Conservation (phyloP, 2,113 vertebrate species). For the Bucco capensis region DNA sequence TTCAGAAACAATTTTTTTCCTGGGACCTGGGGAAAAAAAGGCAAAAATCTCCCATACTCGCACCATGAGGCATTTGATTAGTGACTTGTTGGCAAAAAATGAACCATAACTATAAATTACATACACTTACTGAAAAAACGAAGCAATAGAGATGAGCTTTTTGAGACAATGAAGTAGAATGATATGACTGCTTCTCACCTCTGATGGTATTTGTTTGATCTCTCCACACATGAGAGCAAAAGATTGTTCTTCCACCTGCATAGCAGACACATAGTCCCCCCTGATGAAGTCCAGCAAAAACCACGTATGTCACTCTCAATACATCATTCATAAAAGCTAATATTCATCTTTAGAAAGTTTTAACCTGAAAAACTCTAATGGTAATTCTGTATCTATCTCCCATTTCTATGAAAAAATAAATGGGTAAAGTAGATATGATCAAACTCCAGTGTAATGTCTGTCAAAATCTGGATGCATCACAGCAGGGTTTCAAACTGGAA, state of each 20-base stretch:
- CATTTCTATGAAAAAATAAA: constrained; percentile 15
- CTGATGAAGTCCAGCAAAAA: neutral
- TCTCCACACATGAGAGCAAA: neutral
- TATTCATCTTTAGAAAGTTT: neutral
- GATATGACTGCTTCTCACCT: neutral
- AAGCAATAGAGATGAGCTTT: neutral
- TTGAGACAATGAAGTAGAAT: neutral
- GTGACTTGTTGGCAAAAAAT: neutral
- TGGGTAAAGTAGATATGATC: neutral
- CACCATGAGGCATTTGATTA: neutral
- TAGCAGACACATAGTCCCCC: neutral
- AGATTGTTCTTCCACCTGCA: neutral
- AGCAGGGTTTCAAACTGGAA: neutral
- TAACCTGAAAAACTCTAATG: neutral
- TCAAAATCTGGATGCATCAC: constrained; percentile 2
- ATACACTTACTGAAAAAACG: neutral
- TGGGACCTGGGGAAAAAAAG: neutral
- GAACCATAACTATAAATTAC: neutral
- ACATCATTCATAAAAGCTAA: neutral
- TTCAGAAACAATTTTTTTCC: neutral
- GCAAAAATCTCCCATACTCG: neutral
- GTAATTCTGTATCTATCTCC: neutral
- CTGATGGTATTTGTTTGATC: neutral
- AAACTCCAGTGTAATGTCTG: neutral
- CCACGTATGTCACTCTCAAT: neutral